Evolutionary conservation across 1,140 invertebrate species (phyloP).

Genomic region (Macrobrachium rosenbergii): DNA sequence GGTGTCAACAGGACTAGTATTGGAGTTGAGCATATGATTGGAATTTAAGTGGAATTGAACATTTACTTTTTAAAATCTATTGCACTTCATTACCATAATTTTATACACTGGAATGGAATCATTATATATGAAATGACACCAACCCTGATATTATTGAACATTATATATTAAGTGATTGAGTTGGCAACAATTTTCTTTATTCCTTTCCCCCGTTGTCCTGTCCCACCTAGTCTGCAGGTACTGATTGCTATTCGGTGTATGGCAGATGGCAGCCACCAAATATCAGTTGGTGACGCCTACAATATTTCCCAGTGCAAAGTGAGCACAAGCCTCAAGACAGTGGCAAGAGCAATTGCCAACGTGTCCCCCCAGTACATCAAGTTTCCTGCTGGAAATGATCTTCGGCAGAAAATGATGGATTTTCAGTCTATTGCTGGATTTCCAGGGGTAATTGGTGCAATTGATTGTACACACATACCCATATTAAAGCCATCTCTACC

Average conservation of each 20-base stretch:
- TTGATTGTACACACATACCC: constrained; percentile 29
- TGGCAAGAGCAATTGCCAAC: neutral
- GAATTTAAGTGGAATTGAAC: too few relatives aligned
- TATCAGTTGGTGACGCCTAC: constrained; percentile 8
- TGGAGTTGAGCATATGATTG: too few relatives aligned
- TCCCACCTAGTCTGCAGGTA: constrained; percentile 1
- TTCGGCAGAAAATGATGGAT: neutral
- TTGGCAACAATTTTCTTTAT: too few relatives aligned
- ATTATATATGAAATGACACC: too few relatives aligned
- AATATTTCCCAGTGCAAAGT: neutral
- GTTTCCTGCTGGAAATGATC: neutral
- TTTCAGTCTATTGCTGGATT: neutral
- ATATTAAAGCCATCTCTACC: neutral
- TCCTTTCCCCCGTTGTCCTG: neutral
- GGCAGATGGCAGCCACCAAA: constrained; percentile 17
- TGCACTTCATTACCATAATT: too few relatives aligned
- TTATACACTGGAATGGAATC: too few relatives aligned
- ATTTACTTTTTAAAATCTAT: too few relatives aligned
- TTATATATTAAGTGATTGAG: too few relatives aligned
- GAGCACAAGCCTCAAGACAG: neutral
- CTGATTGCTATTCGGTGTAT: neutral
- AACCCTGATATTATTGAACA: too few relatives aligned
- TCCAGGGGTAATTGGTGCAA: constrained; percentile 22
- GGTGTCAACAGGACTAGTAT: too few relatives aligned
- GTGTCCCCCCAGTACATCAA: neutral